Base-by-base conservation (phyloP, 2,888 invertebrate species). In the Argynnis bischoffii region DNA sequence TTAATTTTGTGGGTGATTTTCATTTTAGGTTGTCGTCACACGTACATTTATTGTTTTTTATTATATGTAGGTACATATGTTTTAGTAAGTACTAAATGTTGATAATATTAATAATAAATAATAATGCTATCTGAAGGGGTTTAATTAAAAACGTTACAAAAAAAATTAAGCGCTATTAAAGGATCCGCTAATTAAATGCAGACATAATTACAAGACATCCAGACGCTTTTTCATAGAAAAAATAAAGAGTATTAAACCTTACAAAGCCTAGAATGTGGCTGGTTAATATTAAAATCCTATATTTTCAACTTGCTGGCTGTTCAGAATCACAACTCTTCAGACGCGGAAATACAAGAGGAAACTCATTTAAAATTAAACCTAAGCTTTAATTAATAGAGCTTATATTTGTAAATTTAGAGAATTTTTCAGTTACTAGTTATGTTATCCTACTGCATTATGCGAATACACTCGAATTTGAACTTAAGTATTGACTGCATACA, bases 241-340 rank as follows among this genome's bases (percentile, higher is more conserved):
- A 69, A 60, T 69, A 61, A 65, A 65, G 70, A 63, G 60, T 66
- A 41, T 41, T 41, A 69, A 69, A 67, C 55, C 70, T 68, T 59
- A 70, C 70, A 70, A 70, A 70, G 69, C 67, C 60, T 67, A 72
- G 65, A 72, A 69, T 68, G 70, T 66, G 67, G 70, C 67, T 72
- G 70, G 70, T 70, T 72, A 68, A 72, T 72, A 72, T 72, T 72
- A 68, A 72, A 72, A 72, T 72, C 72, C 72, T 70, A 72, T 72
- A 72, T 72, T 72, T 70, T 70, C 70, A 72, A 70, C 72, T 70
- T 63, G 71, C 54, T 64, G 67, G 63, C 67, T 67, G 67, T 64
- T 70, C 70, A 57, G 55, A 70, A 68, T 67, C 69, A 67, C 67
- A 70, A 70, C 72, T 68, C 70, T 72, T 67, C 67, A 72, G 72